Evolutionary conservation across 2,797 vertebrate genomes (phyloP).

Genomic region (Rallus crepitans): DNA sequence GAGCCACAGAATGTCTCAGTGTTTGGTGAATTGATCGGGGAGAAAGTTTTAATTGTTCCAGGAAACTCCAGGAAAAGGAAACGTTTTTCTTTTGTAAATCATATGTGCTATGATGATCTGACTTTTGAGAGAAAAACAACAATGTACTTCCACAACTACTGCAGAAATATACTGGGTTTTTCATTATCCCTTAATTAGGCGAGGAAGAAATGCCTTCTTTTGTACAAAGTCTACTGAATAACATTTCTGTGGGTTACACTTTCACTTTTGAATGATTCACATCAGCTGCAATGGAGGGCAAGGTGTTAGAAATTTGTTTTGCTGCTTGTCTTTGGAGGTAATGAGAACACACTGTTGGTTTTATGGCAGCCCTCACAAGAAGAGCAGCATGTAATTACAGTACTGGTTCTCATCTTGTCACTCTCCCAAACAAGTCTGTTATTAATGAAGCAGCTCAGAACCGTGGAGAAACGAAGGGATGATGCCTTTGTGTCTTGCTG

Average conservation of each 20-base stretch:
- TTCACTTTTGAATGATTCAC: constrained; percentile 43
- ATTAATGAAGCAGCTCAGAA: constrained; percentile 29
- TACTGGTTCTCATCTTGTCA: constrained; percentile 9
- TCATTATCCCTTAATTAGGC: constrained; percentile 1
- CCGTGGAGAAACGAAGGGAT: background rate
- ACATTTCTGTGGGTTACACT: constrained; percentile 1
- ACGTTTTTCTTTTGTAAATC: constrained; percentile 14
- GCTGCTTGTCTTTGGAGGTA: background rate
- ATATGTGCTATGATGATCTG: background rate
- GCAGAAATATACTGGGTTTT: background rate
- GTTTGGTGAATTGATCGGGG: background rate
- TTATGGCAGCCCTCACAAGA: constrained; percentile 18
- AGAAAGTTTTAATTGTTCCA: constrained; percentile 27
- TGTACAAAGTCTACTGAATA: background rate
- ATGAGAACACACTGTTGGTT: constrained; percentile 7
- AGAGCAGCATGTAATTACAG: constrained; percentile 15
- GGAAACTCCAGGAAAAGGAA: background rate
- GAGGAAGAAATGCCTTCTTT: background rate
- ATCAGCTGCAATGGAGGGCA: background rate
- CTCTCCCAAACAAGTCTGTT: constrained; percentile 10
- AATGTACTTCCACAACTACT: background rate
- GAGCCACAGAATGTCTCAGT: background rate
- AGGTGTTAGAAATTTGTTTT: constrained; percentile 36
- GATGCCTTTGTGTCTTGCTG: rapidly evolving
- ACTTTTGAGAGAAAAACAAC: background rate